Evolutionary conservation across 1,140 invertebrate genomes (phyloP).

Genomic region (Musca domestica): DNA sequence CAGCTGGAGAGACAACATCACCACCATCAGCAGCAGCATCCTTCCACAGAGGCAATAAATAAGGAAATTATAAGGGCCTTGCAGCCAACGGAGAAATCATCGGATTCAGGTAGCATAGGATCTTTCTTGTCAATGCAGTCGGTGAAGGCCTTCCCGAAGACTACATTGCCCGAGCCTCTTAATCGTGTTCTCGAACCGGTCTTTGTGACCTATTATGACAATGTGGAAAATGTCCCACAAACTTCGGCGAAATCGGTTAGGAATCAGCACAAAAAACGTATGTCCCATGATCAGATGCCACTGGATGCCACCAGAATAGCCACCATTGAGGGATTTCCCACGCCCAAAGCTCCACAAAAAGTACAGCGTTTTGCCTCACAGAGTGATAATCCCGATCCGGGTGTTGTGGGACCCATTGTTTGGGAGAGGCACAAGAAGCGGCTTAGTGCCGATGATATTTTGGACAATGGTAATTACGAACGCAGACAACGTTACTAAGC

Average conservation of each 20-base stretch:
- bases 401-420: constrained; percentile 78
- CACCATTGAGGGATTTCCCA: constrained; percentile 49
- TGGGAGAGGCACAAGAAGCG: constrained; percentile 70
- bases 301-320: constrained; percentile 37
- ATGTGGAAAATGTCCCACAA: constrained; percentile 56
- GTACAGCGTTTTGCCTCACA: constrained; percentile 42
- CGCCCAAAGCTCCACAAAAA: constrained; percentile 41
- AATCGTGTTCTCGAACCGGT: constrained; percentile 75
- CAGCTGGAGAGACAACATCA: constrained; percentile 12
- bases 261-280: constrained; percentile 27
- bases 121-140: constrained; percentile 74
- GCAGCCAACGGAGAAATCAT: constrained; percentile 40
- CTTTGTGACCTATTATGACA: constrained; percentile 64
- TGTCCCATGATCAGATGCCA: not conserved
- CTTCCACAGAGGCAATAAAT: constrained; percentile 44
- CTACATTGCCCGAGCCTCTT: constrained; percentile 62
- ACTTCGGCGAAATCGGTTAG: constrained; percentile 29
- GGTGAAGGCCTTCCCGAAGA: constrained; percentile 71
- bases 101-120: constrained; percentile 50
- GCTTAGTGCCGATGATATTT: constrained; percentile 39
- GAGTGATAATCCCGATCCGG: constrained; percentile 64
- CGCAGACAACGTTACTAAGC: constrained; percentile 25
- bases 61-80: constrained; percentile 41
- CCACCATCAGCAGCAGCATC: too few relatives aligned
- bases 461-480: constrained; percentile 36